Conservation (phyloP, 2,797 vertebrate species). For the Trachurus trachurus region DNA sequence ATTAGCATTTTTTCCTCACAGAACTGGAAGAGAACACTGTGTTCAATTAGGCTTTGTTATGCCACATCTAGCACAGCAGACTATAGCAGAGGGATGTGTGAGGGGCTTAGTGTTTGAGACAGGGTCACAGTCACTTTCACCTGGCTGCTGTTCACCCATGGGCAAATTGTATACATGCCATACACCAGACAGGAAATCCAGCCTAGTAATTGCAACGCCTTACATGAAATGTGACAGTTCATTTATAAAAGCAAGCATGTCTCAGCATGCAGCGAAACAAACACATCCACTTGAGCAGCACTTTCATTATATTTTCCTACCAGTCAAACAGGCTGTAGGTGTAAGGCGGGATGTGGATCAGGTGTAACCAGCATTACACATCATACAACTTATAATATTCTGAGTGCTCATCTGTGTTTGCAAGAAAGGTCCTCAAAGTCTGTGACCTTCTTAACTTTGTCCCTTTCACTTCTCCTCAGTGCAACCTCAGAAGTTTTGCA, state of each 20-base stretch:
- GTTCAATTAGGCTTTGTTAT: constrained; percentile 38
- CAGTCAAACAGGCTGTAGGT: neutral
- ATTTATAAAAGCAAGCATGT: neutral
- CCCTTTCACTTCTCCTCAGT: constrained; percentile 48
- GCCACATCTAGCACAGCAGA: constrained; percentile 10
- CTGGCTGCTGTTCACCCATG: neutral
- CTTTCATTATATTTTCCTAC: neutral
- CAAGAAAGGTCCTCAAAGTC: neutral
- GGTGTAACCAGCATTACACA: neutral
- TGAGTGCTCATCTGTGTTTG: neutral
- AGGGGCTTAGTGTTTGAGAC: constrained; percentile 12
- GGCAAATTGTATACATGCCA: neutral
- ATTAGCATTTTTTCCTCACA: constrained; percentile 37
- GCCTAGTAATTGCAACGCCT: neutral
- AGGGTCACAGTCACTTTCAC: neutral
- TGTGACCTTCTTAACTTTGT: neutral
- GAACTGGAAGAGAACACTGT: constrained; percentile 25
- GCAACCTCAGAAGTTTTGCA: constrained; percentile 36
- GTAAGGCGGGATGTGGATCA: neutral
- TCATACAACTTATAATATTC: neutral
- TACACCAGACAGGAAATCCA: constrained; percentile 8
- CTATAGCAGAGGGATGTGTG: constrained; percentile 1
- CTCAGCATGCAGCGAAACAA: constrained; percentile 1
- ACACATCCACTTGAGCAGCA: neutral
- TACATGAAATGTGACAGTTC: neutral